phyloP scores from a whole-genome alignment of 2,113 vertebrate genomes.

The Petromus typicus region DNA sequence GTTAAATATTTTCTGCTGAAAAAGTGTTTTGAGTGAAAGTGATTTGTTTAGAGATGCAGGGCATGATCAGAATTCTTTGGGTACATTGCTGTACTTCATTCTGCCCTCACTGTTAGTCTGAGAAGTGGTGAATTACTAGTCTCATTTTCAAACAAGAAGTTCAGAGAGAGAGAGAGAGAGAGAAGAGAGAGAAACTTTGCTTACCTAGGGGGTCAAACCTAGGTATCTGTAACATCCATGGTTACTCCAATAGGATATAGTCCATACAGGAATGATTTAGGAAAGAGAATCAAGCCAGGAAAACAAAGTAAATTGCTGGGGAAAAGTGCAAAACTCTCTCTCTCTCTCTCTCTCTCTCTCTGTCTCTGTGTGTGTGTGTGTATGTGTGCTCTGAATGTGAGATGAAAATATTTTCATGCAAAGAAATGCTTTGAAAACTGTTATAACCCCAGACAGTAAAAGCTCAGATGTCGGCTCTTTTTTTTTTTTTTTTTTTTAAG shows the following conservation, averaged over 20 bases:
- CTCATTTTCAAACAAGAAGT: neutral
- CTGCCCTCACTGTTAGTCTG: neutral
- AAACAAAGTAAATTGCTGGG: neutral
- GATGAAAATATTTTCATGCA: neutral
- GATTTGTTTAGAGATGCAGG: neutral
- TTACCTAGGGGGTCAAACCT: neutral
- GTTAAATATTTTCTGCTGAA: neutral
- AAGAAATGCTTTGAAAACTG: neutral
- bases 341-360: neutral
- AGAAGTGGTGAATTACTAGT: neutral
- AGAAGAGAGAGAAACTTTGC: neutral
- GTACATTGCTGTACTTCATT: neutral
- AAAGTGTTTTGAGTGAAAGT: neutral
- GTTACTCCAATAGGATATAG: neutral
- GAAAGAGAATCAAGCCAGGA: neutral
- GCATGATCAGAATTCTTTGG: neutral
- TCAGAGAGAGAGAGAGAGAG: neutral
- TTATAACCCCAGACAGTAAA: neutral
- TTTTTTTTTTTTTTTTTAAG: constrained; percentile 2
- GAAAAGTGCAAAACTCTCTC: neutral
- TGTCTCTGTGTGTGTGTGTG: neutral
- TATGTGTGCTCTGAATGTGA: neutral
- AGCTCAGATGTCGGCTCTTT: neutral
- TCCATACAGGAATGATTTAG: neutral
- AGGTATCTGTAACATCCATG: neutral